phyloP scores from a whole-genome alignment of 1,140 invertebrate species.

The Triops cancriformis region DNA sequence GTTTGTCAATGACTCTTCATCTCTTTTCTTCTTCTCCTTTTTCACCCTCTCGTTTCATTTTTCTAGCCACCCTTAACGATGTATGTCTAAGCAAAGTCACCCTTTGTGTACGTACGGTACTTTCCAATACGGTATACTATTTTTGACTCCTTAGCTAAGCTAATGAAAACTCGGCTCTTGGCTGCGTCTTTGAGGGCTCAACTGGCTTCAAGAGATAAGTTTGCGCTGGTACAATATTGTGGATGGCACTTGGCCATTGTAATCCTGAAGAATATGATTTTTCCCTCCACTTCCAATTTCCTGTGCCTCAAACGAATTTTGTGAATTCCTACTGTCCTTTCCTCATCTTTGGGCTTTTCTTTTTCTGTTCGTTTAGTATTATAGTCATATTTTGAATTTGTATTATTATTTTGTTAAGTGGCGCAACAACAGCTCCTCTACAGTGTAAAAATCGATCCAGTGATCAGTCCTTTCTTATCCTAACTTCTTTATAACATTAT shows the following conservation, averaged over 20 bases:
- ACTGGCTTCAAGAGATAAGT: background rate
- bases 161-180: background rate
- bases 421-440: too few species aligned
- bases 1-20: background rate
- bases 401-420: too few species aligned
- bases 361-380: too few species aligned
- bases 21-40: background rate
- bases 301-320: too few species aligned
- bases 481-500: too few species aligned
- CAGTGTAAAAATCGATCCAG: too few species aligned
- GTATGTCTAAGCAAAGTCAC: background rate
- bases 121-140: background rate
- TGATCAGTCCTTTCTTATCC: too few species aligned
- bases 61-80: background rate
- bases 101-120: background rate
- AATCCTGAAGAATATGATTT: too few species aligned
- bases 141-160: background rate
- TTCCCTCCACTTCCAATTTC: too few species aligned
- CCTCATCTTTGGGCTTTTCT: too few species aligned
- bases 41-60: background rate
- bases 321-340: too few species aligned
- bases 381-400: too few species aligned
- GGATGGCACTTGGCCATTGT: background rate
- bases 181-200: background rate
- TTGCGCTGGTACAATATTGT: background rate